phyloP scores from a whole-genome alignment of 2,888 invertebrate genomes.

The Notocelia uddmanniana region DNA sequence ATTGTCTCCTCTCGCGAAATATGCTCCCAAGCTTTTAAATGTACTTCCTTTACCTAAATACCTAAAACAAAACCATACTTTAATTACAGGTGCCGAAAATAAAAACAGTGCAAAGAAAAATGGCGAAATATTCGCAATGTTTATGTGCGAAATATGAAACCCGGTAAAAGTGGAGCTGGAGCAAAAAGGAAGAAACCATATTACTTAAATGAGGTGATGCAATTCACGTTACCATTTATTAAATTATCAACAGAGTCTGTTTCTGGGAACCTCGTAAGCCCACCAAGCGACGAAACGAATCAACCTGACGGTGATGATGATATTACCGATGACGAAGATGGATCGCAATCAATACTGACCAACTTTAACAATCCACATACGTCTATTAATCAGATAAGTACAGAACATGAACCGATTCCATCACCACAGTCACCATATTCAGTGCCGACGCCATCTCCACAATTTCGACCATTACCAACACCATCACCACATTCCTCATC shows the following conservation, averaged over 20 bases:
- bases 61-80: neutral
- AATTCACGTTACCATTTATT: neutral
- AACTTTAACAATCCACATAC: neutral
- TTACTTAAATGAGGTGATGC: neutral
- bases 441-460: neutral
- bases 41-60: neutral
- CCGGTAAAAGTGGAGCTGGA: neutral
- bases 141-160: neutral
- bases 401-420: neutral
- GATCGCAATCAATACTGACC: neutral
- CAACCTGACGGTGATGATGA: neutral
- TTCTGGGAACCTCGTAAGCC: neutral
- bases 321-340: neutral
- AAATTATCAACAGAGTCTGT: neutral
- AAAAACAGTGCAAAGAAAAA: slow-evolving; percentile 1
- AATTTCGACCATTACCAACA: too few species aligned
- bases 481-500: too few species aligned
- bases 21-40: neutral
- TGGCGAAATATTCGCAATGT: neutral
- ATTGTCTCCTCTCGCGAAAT: neutral
- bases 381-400: neutral
- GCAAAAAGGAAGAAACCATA: neutral
- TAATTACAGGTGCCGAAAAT: neutral
- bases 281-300: neutral
- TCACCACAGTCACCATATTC: neutral